Evolutionary conservation across 2,888 invertebrate genomes (phyloP), one percentile per base, ranked within the genome.

Genomic region (Himalopsyche japonica): DNA sequence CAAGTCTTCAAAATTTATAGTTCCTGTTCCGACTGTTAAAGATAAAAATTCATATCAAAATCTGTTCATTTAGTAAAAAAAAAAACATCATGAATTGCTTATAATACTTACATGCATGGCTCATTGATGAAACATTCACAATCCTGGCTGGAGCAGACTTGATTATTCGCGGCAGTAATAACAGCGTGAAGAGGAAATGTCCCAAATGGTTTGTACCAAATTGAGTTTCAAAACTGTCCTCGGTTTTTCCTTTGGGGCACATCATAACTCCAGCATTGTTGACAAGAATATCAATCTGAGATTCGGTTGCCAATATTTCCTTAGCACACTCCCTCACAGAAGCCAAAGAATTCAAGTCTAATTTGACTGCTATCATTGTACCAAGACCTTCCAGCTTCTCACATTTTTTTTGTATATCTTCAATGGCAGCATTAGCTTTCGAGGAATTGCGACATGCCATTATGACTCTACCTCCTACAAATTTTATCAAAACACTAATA

Each of bases 231-330:
- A 94, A 93, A 0, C 95, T 95, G 88, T 95, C 95, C 79, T 92
- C 93, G 0, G 95, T 95, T 81, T 91, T 90, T 0, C 92, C 90
- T 82, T 92, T 90, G 0, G 94, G 94, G 81, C 94, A 94, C 89
- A 93, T 92, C 95, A 95, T 95, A 0, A 95, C 92, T 0, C 96
- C 96, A 7, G 95, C 95, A 89, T 95, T 95, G 88, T 95, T 95
- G 1, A 95, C 93, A 1, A 95, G 90, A 82, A 95, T 91, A 88
- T 95, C 93, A 7, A 95, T 92, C 84, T 92, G 91, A 0, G 88
- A 32, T 88, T 94, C 93, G 6, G 89, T 91, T 37, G 90, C 89
- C 37, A 93, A 86, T 27, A 93, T 88, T n/a, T 88, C 88, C 7
- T 92, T 87, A 12, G 92, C 93, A 88, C 94, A 95, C 82, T 91